These are phyloP conservation scores for Nycticryphes semicollaris DNA, from an alignment of 2,113 vertebrate species.

Conservation along the genomic window DNA sequence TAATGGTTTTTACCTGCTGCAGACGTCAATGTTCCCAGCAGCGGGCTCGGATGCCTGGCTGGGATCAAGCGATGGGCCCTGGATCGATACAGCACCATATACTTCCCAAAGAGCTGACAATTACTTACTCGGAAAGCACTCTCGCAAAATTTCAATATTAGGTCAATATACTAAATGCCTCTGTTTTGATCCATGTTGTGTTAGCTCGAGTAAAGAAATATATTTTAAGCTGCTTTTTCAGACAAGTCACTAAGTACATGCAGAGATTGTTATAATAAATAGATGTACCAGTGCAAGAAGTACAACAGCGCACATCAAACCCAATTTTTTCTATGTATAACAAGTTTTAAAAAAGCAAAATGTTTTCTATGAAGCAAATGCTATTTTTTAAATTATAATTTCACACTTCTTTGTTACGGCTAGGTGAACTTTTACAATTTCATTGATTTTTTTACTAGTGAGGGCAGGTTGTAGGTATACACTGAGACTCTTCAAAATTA, in stretches of 20 bases:
- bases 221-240: slow-evolving; percentile 50
- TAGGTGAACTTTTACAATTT: background rate
- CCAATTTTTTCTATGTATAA: slow-evolving; percentile 21
- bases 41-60: slow-evolving; percentile 46
- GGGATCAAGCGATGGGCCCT: slow-evolving; percentile 26
- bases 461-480: background rate
- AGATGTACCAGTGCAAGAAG: slow-evolving; percentile 19
- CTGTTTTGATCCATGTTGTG: slow-evolving; percentile 48
- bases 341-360: background rate
- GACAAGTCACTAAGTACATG: slow-evolving; percentile 44
- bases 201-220: slow-evolving; percentile 40
- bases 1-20: slow-evolving; percentile 31
- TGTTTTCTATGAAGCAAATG: background rate
- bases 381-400: background rate
- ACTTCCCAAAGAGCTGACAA: slow-evolving; percentile 64
- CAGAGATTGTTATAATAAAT: background rate
- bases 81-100: slow-evolving; percentile 69
- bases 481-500: background rate
- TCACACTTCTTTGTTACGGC: background rate
- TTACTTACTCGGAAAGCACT: slow-evolving; percentile 67
- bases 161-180: slow-evolving; percentile 68
- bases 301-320: background rate
- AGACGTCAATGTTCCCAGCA: slow-evolving; percentile 25
- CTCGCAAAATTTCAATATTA: slow-evolving; percentile 66
- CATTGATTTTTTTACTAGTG: background rate